A percentile compares a stretch with the other conserved stretches of the same genome.
Conservation (phyloP, 2,113 vertebrate genomes). For the Setophaga kirtlandii region DNA sequence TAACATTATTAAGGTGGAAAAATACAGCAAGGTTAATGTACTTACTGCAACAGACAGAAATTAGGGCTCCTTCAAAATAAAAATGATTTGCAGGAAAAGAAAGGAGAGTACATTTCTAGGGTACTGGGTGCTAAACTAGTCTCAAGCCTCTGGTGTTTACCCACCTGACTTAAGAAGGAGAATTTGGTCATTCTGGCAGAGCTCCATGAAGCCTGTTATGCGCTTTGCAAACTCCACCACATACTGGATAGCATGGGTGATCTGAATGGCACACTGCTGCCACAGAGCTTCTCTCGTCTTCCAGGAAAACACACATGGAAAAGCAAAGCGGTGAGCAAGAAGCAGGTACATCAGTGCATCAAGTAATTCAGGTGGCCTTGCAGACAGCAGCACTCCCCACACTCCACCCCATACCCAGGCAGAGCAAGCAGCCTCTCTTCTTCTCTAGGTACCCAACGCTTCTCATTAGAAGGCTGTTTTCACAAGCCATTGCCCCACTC, state of each 20-base stretch:
- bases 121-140: neutral
- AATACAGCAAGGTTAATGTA: neutral
- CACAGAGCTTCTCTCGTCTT: conserved; percentile 95
- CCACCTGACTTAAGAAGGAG: conserved; percentile 98
- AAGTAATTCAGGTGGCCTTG: neutral
- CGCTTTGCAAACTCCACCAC: conserved; percentile 99
- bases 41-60: conserved; percentile 20
- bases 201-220: conserved; percentile 99
- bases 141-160: neutral
- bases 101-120: neutral
- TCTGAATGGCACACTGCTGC: conserved; percentile 99
- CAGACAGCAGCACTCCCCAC: neutral
- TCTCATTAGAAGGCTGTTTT: neutral
- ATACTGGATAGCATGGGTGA: conserved; percentile 98
- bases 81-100: neutral
- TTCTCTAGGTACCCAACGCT: neutral
- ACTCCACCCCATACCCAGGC: neutral
- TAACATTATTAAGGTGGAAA: conserved; percentile 28
- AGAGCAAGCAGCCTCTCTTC: neutral
- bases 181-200: conserved; percentile 99
- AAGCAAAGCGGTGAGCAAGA: neutral
- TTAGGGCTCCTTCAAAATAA: neutral
- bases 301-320: conserved; percentile 3
- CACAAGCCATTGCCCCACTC: neutral
- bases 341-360: neutral